Conservation (phyloP, 2,797 vertebrate genomes). For the Onychomys leucogaster region DNA sequence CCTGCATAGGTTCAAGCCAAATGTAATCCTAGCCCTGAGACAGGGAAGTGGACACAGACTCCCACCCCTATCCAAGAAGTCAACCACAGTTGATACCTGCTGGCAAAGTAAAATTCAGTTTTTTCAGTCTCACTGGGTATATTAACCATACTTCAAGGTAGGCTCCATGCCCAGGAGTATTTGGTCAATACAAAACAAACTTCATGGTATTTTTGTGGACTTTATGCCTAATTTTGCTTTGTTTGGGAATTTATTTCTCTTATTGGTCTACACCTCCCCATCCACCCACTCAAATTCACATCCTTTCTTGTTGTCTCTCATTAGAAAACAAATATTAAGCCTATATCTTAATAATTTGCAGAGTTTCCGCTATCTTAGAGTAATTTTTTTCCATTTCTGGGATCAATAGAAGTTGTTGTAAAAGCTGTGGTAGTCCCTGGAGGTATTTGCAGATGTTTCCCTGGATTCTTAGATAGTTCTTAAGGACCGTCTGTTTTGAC, state of each 20-base stretch:
- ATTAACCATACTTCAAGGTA: background rate
- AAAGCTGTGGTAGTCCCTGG: background rate
- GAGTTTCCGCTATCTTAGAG: background rate
- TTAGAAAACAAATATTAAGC: background rate
- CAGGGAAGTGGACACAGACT: background rate
- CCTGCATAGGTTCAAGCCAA: background rate
- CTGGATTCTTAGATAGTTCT: background rate
- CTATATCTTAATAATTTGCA: background rate
- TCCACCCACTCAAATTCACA: background rate
- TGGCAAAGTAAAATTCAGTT: background rate
- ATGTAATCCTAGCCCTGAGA: background rate
- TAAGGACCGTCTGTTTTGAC: slow-evolving; percentile 30
- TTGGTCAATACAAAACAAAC: background rate
- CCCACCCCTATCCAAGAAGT: background rate
- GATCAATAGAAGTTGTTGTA: background rate
- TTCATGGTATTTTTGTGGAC: too few species aligned
- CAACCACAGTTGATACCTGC: background rate
- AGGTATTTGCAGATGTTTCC: background rate
- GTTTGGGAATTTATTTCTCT: background rate
- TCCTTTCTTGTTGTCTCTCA: background rate
- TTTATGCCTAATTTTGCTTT: background rate
- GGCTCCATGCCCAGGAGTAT: background rate
- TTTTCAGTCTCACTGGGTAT: background rate
- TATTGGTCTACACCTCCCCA: background rate
- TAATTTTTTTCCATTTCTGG: background rate